These are phyloP conservation scores for Threskiornis aethiopicus DNA, from an alignment of 2,797 vertebrate species.

Conservation along the genomic window DNA sequence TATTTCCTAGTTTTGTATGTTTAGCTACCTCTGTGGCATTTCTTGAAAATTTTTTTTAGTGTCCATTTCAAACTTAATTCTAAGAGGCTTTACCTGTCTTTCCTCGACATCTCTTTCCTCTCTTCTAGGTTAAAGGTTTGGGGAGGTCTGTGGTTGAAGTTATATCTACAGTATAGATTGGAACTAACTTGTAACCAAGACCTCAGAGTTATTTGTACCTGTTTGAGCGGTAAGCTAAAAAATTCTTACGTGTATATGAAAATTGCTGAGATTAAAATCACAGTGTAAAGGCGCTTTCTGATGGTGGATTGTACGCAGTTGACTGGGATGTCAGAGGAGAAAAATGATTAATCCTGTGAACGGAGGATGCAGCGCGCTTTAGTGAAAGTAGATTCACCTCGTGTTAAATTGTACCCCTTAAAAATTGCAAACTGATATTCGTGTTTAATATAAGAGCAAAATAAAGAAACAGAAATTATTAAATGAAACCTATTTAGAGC, in stretches of 20 bases:
- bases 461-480: not conserved
- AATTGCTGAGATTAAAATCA: conserved; percentile 14
- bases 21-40: not conserved
- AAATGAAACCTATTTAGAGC: not conserved
- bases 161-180: conserved; percentile 50
- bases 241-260: conserved; percentile 25
- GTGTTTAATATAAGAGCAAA: not conserved
- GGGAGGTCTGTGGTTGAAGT: conserved; percentile 68
- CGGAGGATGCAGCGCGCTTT: not conserved
- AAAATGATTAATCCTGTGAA: not conserved
- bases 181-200: conserved; percentile 65
- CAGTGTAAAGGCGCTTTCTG: not conserved
- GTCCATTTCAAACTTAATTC: conserved; percentile 27
- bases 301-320: not conserved
- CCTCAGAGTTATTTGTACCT: conserved; percentile 59
- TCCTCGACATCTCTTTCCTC: conserved; percentile 60
- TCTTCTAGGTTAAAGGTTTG: conserved; percentile 65
- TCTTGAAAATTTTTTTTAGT: not conserved
- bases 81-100: conserved; percentile 38
- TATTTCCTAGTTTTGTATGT: not conserved
- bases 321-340: not conserved
- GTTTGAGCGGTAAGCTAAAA: conserved; percentile 49
- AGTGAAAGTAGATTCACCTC: not conserved
- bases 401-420: not conserved
- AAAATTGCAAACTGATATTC: not conserved